Evolutionary conservation across 2,888 invertebrate genomes (phyloP).

Genomic region (Trichogramma dendrolimi): DNA sequence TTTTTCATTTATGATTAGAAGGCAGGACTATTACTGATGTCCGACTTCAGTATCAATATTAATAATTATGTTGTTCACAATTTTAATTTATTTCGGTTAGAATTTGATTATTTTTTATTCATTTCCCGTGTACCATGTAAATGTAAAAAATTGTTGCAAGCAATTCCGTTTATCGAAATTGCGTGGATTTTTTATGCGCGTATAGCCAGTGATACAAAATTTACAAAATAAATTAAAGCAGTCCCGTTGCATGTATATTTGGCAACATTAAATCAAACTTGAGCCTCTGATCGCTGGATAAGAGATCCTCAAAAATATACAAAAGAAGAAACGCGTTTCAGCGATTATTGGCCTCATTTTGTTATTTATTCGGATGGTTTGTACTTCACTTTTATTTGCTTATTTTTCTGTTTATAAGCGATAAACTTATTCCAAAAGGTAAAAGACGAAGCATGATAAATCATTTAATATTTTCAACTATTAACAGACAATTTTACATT

Average conservation of each 20-base stretch:
- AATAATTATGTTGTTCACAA: too few species aligned
- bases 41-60: slow-evolving; percentile 5
- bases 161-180: slow-evolving; percentile 18
- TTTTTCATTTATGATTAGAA: slow-evolving; percentile 31
- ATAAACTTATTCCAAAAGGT: slow-evolving; percentile 17
- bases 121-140: slow-evolving; percentile 17
- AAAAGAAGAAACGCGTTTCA: not conserved
- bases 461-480: slow-evolving; percentile 15
- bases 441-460: slow-evolving; percentile 9
- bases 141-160: slow-evolving; percentile 23
- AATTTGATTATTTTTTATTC: slow-evolving; percentile 13
- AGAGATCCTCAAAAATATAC: slow-evolving; percentile 17
- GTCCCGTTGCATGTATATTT: slow-evolving; percentile 11
- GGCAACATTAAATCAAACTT: slow-evolving; percentile 15
- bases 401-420: slow-evolving; percentile 7
- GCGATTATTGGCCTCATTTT: slow-evolving; percentile 4
- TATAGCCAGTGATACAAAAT: slow-evolving; percentile 21
- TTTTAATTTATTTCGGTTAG: slow-evolving; percentile 2
- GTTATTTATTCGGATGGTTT: slow-evolving; percentile 17
- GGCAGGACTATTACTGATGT: slow-evolving; percentile 16
- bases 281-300: slow-evolving; percentile 6
- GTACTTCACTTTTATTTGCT: slow-evolving; percentile 23
- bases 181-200: slow-evolving; percentile 16
- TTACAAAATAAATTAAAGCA: slow-evolving; percentile 22
- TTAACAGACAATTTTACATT: slow-evolving; percentile 17